Evolutionary conservation across 2,888 invertebrate species (phyloP), one percentile per base, ranked within the genome.

Genomic region (Erebia ligea): DNA sequence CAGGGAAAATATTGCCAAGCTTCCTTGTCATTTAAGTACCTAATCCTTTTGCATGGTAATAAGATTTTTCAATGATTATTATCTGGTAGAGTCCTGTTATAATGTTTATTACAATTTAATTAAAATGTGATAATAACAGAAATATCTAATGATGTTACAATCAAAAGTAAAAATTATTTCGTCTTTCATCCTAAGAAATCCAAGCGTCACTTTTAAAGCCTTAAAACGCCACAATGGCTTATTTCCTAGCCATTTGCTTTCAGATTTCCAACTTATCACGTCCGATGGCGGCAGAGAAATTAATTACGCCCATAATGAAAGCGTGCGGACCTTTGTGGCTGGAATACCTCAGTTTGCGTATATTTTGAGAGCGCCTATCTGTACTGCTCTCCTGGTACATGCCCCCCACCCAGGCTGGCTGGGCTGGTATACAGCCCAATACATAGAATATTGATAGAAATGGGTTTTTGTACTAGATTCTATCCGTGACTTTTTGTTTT

Each of bases 241-340:
- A 71, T 69, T 74, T 74, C 68, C 72, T 72, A 70, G 68, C 72
- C 62, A 66, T 67, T 67, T 52, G 59, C 72, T 70, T 71, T 74
- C 75, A 72, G 76, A 70, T 76, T 70, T 73, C 69, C 68, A 67
- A 72, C 73, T 77, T 75, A 73, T 72, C 73, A 70, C 61, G 50
- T 62, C 67, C 69, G 70, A 75, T 73, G 73, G 73, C 75, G 73
- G 73, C 61, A 48, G 75, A 66, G 73, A 77, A 77, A 78, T 80
- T 80, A 79, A 80, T 80, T 79, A 79, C 76, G 64, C 66, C 75
- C 73, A 76, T 76, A 78, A 79, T 78, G 76, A 76, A 78, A 78
- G 76, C 77, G 76, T 76, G 73, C 73, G 75, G 74, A 76, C 76
- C 79, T 78, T 76, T 76, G 75, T 76, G 71, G 74, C 71, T 73